Evolutionary conservation across 2,797 vertebrate species (phyloP), one percentile per base, ranked within the genome.

Genomic region (Gymnocypris eckloni): DNA sequence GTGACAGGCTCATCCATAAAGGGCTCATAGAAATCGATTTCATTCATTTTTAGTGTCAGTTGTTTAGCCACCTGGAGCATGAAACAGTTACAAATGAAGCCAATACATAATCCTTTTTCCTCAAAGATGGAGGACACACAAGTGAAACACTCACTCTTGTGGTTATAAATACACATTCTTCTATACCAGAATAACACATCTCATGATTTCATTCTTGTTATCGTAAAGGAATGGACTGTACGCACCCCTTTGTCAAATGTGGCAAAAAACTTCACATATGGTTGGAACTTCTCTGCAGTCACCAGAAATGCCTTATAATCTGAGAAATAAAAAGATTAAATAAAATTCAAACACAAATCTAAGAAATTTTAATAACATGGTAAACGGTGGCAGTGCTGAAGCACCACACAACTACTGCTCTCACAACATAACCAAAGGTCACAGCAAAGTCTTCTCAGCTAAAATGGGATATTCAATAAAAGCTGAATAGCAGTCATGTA

Each of bases 161-260:
- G 28, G 6, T 67, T 67, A 67, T 33, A 67, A 67, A 67, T 37
- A 67, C 64, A 18, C 15, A 67, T 37, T 37, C 64, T 43, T 82
- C 43, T 48, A 20, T 59, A 33, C 18, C n/a, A 54, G 1, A 61
- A 81, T 25, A 82, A 25, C 48, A 41, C 15, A 41, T 56, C 4
- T 67, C 20, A 52, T 52, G 11, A 18, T 13, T 67, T 54, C 18
- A 43, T 33, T 76, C 39, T 15, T 75, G 37, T 78, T 64, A 64
- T n/a, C 25, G 12, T 67, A n/a, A 54, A 69, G n/a, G 48, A 77
- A 69, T 52, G n/a, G n/a, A 20, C 25, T n/a, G 20, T 48, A 93
- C 97, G 96, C 92, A 99, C 98, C 88, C 96, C 96, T 96, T 99
- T 99, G 90, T 99, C 97, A 1, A 98, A 99, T 0, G 97, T 99